These are phyloP conservation scores for Dicerorhinus sumatrensis DNA, from an alignment of 2,113 vertebrate species.

Conservation along the genomic window DNA sequence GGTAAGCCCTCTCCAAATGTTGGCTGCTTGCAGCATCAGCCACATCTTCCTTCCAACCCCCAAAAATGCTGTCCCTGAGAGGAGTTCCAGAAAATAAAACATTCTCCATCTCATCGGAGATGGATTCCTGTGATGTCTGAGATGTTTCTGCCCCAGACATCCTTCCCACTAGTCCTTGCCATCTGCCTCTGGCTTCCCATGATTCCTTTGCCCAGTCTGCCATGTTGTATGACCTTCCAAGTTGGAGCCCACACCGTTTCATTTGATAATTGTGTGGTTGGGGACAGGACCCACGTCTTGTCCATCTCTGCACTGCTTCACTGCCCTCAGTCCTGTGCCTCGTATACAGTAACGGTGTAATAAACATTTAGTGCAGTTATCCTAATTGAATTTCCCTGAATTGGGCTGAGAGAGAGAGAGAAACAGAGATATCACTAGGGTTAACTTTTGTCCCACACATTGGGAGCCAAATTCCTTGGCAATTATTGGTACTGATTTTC, in stretches of 20 bases:
- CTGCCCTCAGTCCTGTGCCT: background rate
- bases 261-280: background rate
- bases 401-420: background rate
- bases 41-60: background rate
- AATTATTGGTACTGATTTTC: background rate
- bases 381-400: background rate
- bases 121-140: background rate
- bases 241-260: background rate
- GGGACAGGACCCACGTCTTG: background rate
- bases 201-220: background rate
- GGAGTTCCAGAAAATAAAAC: background rate
- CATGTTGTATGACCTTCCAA: background rate
- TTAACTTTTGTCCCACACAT: background rate
- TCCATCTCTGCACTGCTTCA: background rate
- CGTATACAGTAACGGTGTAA: background rate
- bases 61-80: background rate
- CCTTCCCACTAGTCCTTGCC: background rate
- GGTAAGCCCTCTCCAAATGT: accelerated
- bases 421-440: background rate
- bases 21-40: background rate
- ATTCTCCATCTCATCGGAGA: too few species aligned
- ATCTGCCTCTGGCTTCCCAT: background rate
- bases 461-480: background rate
- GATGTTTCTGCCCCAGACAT: background rate
- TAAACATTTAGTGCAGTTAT: background rate